A percentile compares a stretch with the other conserved stretches of the same genome.
phyloP scores from a whole-genome alignment of 2,113 vertebrate species.

The Pollachius pollachius region DNA sequence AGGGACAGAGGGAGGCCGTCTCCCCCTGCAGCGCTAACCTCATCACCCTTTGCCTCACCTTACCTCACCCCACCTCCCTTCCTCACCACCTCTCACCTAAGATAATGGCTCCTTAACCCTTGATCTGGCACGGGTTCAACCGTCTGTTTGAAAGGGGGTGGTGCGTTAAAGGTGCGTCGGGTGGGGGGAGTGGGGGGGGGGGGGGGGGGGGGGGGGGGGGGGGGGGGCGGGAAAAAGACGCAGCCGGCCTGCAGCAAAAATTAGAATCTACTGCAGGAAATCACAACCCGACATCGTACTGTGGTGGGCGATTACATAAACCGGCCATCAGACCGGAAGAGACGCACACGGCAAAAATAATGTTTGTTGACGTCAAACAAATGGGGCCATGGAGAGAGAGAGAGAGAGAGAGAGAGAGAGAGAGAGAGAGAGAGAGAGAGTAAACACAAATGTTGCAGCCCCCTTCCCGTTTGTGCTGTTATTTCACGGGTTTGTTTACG shows the following conservation, averaged over 20 bases:
- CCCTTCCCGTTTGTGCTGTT: background rate
- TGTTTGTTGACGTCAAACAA: no score
- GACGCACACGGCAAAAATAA: no score
- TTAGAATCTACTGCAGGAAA: no score
- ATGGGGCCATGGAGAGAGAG: no score
- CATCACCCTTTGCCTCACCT: background rate
- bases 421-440: no score
- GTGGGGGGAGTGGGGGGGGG: conserved; percentile 29
- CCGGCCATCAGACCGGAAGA: no score
- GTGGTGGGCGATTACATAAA: no score
- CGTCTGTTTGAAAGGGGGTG: conserved; percentile 20
- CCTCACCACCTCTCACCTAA: background rate
- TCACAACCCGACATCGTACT: no score
- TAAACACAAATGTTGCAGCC: background rate
- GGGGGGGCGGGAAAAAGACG: conserved; percentile 42
- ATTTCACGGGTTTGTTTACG: background rate
- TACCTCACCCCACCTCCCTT: background rate
- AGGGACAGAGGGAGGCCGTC: conserved; percentile 11
- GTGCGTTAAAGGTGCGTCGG: conserved; percentile 4
- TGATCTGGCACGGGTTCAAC: conserved; percentile 9
- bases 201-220: conserved; percentile 38
- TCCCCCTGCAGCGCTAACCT: background rate
- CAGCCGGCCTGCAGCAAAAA: background rate
- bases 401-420: no score
- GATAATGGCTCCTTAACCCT: background rate